Conservation (phyloP, 2,113 vertebrate species). For the Charadrius vociferus region DNA sequence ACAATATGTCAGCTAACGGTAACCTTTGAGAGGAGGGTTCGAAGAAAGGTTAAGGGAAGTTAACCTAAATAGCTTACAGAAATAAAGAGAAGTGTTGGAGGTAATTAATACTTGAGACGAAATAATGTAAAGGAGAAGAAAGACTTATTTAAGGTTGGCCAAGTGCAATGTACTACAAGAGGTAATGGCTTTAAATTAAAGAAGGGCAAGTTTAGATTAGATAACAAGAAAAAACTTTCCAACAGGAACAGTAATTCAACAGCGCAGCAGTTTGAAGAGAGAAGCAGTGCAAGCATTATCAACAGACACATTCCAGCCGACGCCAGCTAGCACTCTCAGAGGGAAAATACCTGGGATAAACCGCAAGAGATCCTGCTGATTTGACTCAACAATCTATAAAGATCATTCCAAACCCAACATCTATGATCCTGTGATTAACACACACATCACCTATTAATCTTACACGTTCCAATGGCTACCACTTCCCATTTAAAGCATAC, state of each 20-base stretch:
- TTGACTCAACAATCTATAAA: conserved; percentile 14
- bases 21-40: conserved; percentile 61
- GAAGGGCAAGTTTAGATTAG: conserved; percentile 49
- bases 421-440: conserved; percentile 49
- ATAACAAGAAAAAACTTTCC: conserved; percentile 44
- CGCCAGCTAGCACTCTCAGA: not conserved
- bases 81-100: conserved; percentile 41
- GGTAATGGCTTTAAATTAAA: conserved; percentile 60
- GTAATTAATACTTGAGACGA: conserved; percentile 56
- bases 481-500: conserved; percentile 15
- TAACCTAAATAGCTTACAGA: conserved; percentile 56
- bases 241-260: conserved; percentile 20
- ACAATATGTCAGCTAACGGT: conserved; percentile 53
- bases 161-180: conserved; percentile 30
- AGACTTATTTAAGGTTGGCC: conserved; percentile 42
- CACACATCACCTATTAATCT: conserved; percentile 58
- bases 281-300: not conserved
- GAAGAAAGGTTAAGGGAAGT: conserved; percentile 56
- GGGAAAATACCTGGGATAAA: conserved; percentile 35
- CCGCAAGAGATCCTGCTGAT: not conserved
- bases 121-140: conserved; percentile 41
- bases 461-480: conserved; percentile 17
- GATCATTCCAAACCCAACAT: not conserved
- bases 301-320: conserved; percentile 14
- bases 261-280: not conserved